Base-by-base conservation (phyloP, 2,797 vertebrate species). In the Prunella strophiata region DNA sequence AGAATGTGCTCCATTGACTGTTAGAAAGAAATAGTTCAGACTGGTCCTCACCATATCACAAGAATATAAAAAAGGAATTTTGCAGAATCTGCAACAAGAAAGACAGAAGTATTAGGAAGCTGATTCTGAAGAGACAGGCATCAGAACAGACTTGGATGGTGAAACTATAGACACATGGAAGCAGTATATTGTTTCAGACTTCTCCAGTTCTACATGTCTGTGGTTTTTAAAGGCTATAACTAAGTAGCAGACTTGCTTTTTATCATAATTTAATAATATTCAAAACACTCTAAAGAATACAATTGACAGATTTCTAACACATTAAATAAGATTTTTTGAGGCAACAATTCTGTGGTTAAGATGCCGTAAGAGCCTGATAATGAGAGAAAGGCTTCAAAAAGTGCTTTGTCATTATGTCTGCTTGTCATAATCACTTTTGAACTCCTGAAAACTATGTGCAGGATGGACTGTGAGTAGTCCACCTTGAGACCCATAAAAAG, bases 371-470 rank as follows among this genome's bases (percentile, higher is more conserved):
- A n/a, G 4, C 11, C 40, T 45, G 4, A 27, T 54, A 47, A 22
- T 3, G 22, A 54, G 27, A 26, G 10, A 62, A 62, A 54, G 18
- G 2, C 48, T 71, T 62, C n/a, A 45, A 45, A 71, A 82, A 27
- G 11, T 52, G 10, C 18, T 21, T 61, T 0, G 0, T 42, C 17
- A 6, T 52, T 52, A 36, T 45, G 11, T 45, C 7, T 36, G 27
- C 6, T 32, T 45, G 11, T 26, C 9, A 26, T 26, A 71, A 52
- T 45, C 17, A 22, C 7, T n/a, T 29, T 22, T 27, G 4, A 45
- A 27, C 47, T 14, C 17, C 32, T 27, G 38, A 21, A 52, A 52
- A 26, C 27, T 32, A 27, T 0, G 0, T 61, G 21, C 0, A 0
- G 19, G 12, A 18, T 18, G 17, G 27, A 18, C 11, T 3, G 8